Conservation (phyloP, 2,888 invertebrate species). For the Eledona agricola region DNA sequence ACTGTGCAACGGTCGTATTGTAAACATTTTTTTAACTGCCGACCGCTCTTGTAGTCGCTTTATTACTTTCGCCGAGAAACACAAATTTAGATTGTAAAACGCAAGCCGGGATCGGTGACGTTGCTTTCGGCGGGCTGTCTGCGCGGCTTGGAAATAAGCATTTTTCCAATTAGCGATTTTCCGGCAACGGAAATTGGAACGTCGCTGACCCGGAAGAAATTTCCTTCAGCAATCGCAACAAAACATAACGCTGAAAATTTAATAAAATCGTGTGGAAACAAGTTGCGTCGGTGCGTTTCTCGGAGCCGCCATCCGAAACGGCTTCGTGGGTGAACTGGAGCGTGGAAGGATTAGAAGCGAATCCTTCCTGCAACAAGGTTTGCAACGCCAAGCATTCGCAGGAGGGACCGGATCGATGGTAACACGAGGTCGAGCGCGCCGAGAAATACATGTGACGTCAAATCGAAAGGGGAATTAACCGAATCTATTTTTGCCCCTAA, state of each 20-base stretch:
- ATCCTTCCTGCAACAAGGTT: constrained; percentile 35
- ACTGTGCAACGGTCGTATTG: constrained; percentile 34
- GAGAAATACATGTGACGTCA: constrained; percentile 32
- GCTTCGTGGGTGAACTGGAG: constrained; percentile 33
- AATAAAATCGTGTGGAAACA: constrained; percentile 22
- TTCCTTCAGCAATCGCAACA: constrained; percentile 12
- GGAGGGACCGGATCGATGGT: constrained; percentile 30
- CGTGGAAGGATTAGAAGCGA: constrained; percentile 32
- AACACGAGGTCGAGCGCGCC: constrained; percentile 31
- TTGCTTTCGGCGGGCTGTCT: too few relatives aligned
- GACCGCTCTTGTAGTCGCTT: too few relatives aligned
- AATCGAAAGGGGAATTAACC: not conserved
- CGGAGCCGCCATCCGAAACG: constrained; percentile 6
- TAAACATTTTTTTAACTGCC: constrained; percentile 30
- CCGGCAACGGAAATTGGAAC: constrained; percentile 15
- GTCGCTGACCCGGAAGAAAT: constrained; percentile 14
- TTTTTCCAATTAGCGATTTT: too few relatives aligned
- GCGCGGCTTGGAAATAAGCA: too few relatives aligned
- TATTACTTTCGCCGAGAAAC: too few relatives aligned
- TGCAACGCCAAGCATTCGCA: constrained; percentile 28
- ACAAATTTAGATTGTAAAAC: too few relatives aligned
- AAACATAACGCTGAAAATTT: constrained; percentile 17
- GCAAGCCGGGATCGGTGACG: too few relatives aligned
- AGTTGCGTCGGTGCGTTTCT: constrained; percentile 20
- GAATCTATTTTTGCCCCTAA: too few relatives aligned